Percentiles rank a stretch among this genome's conserved stretches.
phyloP scores from a whole-genome alignment of 2,888 invertebrate species.

The Lathronympha strigana region DNA sequence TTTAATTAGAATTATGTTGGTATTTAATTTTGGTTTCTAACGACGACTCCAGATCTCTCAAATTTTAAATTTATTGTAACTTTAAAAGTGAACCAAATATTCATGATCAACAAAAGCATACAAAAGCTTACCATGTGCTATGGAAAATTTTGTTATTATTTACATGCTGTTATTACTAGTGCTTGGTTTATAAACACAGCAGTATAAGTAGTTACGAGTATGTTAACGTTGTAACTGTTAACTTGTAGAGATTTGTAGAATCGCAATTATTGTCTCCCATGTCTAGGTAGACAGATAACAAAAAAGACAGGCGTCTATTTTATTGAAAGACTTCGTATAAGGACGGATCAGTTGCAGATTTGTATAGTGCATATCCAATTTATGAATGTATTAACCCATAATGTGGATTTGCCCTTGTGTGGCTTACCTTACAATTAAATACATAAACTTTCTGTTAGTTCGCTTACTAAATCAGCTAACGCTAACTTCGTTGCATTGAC shows the following conservation, averaged over 20 bases:
- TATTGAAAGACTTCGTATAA: neutral
- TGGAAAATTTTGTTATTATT: conserved; percentile 67
- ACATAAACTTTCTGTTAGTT: neutral
- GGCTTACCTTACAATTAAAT: no score
- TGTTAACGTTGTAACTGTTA: conserved; percentile 1
- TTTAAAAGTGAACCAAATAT: neutral
- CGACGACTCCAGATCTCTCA: conserved; percentile 34
- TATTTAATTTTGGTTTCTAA: neutral
- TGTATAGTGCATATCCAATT: no score
- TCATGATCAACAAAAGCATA: no score
- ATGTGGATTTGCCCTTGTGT: no score
- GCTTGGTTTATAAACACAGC: conserved; percentile 22
- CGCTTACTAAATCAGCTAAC: neutral
- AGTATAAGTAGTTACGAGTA: no score
- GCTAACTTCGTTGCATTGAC: neutral
- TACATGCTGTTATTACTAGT: conserved; percentile 52
- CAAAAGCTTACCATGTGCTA: conserved; percentile 60
- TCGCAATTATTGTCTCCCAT: neutral
- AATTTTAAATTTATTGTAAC: neutral
- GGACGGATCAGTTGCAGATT: no score
- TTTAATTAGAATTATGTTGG: neutral
- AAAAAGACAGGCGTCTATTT: neutral
- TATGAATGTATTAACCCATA: no score
- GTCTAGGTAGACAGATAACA: neutral
- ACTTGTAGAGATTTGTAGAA: neutral